Base-by-base conservation (phyloP, 1,140 invertebrate genomes). In the Bombus balteatus region DNA sequence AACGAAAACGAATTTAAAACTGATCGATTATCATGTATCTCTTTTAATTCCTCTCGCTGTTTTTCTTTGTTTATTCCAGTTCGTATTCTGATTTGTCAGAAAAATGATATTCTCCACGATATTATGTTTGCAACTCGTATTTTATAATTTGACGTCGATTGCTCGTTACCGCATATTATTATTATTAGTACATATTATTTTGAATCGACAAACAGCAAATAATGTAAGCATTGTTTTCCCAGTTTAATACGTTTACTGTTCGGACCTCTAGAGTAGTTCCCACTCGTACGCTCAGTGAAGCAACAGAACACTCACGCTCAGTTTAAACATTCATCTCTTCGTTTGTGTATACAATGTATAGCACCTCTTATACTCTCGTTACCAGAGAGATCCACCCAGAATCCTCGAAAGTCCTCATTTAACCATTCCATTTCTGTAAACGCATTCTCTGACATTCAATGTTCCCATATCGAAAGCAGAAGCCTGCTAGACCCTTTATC, bases 311-410 rank as follows among this genome's bases (percentile, higher is more conserved):
- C 34, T 68, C 25, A 9, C 34, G 10, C 18, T 37, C 25, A 1
- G 68, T 71, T 71, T 39, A 71, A 71, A 71, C 68, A 71, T 39
- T 66, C 32, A 66, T 8, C 65, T 34, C 65, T 66, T 66, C 65
- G 32, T 66, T 68, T 37, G 34, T 37, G 66, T 25, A 68, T 25
- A 37, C 66, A 37, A 25, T 25, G 66, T 37, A 68, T 37, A 37
- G 32, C 66, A 68, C 32, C 34, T 37, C 32, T 22, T 18, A 22
- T 37, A 9, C 32, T 34, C 66, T 68, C 34, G 32, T 68, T 68
- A 66, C 34, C 59, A 62, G 28, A 62, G 28, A 13, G 59, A 62
- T 62, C 59, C 9, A 10, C 8, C 6, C 34, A 25, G 34, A 68
- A 37, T 68, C 2, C 66, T 68, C 32, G 0, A 66, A 66, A 66